A percentile compares a stretch with the other conserved stretches of the same genome.
Conservation (phyloP, 1,140 invertebrate species). For the Trigoniulus corallinus region DNA sequence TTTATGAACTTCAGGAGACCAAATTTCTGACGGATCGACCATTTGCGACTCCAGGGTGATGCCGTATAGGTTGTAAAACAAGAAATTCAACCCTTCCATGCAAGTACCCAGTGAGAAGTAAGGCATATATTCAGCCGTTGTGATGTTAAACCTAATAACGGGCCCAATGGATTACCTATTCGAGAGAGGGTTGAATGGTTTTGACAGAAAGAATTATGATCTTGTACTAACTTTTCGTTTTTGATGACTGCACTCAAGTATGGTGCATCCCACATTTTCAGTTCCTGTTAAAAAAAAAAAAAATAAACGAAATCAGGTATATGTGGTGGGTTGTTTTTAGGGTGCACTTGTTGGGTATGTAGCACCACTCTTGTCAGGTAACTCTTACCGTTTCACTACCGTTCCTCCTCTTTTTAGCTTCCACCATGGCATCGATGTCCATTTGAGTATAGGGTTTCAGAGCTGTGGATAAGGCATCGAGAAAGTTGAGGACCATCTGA, state of each 20-base stretch:
- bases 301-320: no score
- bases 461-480: slow-evolving; percentile 54
- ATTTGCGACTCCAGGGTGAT: slow-evolving; percentile 54
- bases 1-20: slow-evolving; percentile 77
- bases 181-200: not conserved
- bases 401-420: no score
- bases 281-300: slow-evolving; percentile 17
- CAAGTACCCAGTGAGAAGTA: slow-evolving; percentile 89
- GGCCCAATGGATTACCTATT: no score
- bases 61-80: slow-evolving; percentile 63
- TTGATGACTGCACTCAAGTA: slow-evolving; percentile 59
- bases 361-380: no score
- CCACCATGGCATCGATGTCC: slow-evolving; percentile 7
- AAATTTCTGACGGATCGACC: slow-evolving; percentile 57
- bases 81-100: slow-evolving; percentile 84
- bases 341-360: no score
- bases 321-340: no score
- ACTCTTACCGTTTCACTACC: no score
- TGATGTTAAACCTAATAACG: slow-evolving; percentile 15
- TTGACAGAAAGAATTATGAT: no score
- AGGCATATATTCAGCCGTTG: slow-evolving; percentile 47
- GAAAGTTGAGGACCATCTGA: slow-evolving; percentile 56
- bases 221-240: slow-evolving; percentile 44
- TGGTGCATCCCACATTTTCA: slow-evolving; percentile 68
- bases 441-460: slow-evolving; percentile 30